Evolutionary conservation across 2,888 invertebrate genomes (phyloP), one percentile per base, ranked within the genome.

Genomic region (Stratiomys singularior): DNA sequence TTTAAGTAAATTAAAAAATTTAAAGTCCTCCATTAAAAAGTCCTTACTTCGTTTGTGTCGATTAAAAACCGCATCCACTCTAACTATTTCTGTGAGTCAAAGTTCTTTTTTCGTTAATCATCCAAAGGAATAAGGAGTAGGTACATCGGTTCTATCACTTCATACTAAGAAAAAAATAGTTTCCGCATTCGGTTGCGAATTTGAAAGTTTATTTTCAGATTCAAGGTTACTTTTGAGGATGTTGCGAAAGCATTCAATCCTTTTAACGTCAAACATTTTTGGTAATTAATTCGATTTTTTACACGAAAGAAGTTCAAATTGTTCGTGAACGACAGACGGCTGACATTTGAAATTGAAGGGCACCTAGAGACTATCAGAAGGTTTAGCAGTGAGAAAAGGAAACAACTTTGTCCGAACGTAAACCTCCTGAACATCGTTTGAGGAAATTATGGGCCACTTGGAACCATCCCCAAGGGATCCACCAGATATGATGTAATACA

Each of bases 381-480:
- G 37, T 37, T 58, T 30, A 9, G 52, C 52, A n/a, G 37, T 37
- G 21, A 60, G 58, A 74, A 58, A n/a, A 37, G 44, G 37, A 74
- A 60, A 37, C 74, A 58, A 37, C 11, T 37, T 37, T 74, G 74
- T 23, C 58, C 74, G 74, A 69, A 60, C 60, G 74, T 74, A 60
- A 74, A 74, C 60, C 74, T 74, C 60, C 37, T 58, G 74, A 74
- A 74, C 74, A 74, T 60, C 60, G 60, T 74, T 74, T 74, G 74
- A 74, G 30, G 58, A 74, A 74, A 60, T 74, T 74, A 74, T 74
- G 74, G 74, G 58, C 74, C 60, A 74, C 74, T 74, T 74, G 74
- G 74, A 74, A 74, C 60, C 58, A 74, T 74, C 74, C 37, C 60
- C 58, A 60, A 37, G 60, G 74, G 74, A 60, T 58, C 27, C 56